Evolutionary conservation across 2,888 invertebrate species (phyloP).

Genomic region (Dicyrtomina minuta): DNA sequence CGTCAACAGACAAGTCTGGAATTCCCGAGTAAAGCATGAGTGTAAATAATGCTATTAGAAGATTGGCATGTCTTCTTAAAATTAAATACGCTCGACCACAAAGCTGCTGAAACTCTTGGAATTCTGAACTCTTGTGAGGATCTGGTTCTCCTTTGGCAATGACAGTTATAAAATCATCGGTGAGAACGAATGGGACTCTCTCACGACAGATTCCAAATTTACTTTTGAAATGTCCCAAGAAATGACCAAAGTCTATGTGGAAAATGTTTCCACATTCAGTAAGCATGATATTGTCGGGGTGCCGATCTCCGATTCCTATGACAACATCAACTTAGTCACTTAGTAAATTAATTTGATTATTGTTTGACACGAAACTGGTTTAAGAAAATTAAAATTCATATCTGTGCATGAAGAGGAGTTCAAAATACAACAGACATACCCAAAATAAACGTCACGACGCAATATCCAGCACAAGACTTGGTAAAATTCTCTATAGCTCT

Average conservation of each 20-base stretch:
- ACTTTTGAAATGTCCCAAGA: too few relatives aligned
- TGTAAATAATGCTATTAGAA: slow-evolving; percentile 64
- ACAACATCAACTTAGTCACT: neutral
- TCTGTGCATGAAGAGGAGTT: neutral
- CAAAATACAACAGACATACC: slow-evolving; percentile 55
- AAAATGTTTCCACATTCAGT: slow-evolving; percentile 64
- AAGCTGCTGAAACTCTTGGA: slow-evolving; percentile 60
- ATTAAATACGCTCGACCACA: slow-evolving; percentile 62
- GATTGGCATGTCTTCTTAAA: slow-evolving; percentile 61
- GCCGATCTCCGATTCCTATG: slow-evolving; percentile 62
- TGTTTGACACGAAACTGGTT: too few relatives aligned
- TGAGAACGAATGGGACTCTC: slow-evolving; percentile 65
- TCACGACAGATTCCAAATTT: slow-evolving; percentile 66
- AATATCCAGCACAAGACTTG: slow-evolving; percentile 65
- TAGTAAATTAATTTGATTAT: neutral
- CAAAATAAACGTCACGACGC: slow-evolving; percentile 65
- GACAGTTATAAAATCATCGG: slow-evolving; percentile 64
- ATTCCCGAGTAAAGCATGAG: slow-evolving; percentile 65
- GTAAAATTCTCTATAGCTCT: slow-evolving; percentile 64
- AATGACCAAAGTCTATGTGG: slow-evolving; percentile 67
- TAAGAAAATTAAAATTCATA: too few relatives aligned
- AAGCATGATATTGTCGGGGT: slow-evolving; percentile 67
- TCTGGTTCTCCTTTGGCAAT: slow-evolving; percentile 62
- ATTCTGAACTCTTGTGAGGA: slow-evolving; percentile 60
- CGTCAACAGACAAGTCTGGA: slow-evolving; percentile 62